Base-by-base conservation (phyloP, 37 sponge, comb jelly and placozoan species). In the Theonella swinhoei region DNA sequence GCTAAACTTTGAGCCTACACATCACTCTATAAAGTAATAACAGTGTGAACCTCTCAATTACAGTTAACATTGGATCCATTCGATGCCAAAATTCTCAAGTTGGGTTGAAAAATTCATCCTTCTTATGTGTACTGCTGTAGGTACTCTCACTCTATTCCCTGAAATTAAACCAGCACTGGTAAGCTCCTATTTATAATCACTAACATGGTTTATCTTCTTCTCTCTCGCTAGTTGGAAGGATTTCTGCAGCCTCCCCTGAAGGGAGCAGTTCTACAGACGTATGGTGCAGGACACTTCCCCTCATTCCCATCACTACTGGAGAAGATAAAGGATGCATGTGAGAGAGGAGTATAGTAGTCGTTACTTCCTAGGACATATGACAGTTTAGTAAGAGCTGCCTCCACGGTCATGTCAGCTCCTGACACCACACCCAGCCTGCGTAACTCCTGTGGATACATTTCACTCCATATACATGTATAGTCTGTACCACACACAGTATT, bases 211-310 rank as follows among this genome's bases (percentile, higher is more conserved):
- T 14, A 33, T 11, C 11, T 9, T 47, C 14, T 47, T 47, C 54
- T 14, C 54, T 47, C 54, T 47, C 7, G 14, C 7, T 68, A 91
- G 92, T 30, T 91, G 28, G 39, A 40, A 36, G 36, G 77, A 26
- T 88, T 94, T 80, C 88, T 94, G 37, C 81, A 73, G 74, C 90
- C 90, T 17, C 94, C 94, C 0, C 80, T 94, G 54, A 33, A 76
- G 39, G 94, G 94, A 31, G 87, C 75, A 23, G 83, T 29, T 66
- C 32, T 38, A 74, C 75, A 43, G 8, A 42, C 54, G 28, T 7
- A 37, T 4, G 43, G 29, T 3, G n/a, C 23, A 22, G 75, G 54
- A 39, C 54, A 74, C 54, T 74, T 31, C 8, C 68, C 28, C 68
- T 23, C 68, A 17, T 23, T 23, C 7, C 68, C 7, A 23, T 17